Percentiles rank a stretch among this genome's conserved stretches.
Conservation (phyloP, 2,797 vertebrate species). For the Catostomus latipinnis region DNA sequence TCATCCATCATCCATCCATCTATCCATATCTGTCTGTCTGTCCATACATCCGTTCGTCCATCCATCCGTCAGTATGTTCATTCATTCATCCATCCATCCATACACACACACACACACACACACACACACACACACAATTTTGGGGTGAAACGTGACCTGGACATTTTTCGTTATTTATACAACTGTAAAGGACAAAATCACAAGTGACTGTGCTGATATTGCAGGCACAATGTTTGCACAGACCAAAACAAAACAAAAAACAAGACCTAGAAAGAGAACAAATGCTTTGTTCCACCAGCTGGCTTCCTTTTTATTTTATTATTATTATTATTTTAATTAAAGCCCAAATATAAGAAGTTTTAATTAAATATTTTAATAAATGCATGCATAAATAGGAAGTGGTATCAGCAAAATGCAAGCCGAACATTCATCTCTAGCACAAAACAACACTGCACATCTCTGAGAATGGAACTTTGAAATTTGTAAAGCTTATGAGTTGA, state of each 20-base stretch:
- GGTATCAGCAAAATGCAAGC: conserved; percentile 17
- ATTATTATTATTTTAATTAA: neutral
- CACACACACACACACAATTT: neutral
- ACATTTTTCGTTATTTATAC: too few species aligned
- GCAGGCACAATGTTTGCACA: too few species aligned
- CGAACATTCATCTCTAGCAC: conserved; percentile 25
- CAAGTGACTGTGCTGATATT: too few species aligned
- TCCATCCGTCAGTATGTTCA: too few species aligned
- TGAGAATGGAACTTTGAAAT: conserved; percentile 39
- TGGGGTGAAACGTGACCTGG: neutral
- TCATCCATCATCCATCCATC: too few species aligned
- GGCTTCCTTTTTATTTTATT: neutral
- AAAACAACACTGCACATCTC: conserved; percentile 29
- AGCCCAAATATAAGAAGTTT: neutral
- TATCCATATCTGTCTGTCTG: too few species aligned
- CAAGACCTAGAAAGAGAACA: neutral
- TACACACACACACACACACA: too few species aligned
- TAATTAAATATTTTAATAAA: conserved; percentile 18
- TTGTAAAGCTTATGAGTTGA: conserved; percentile 30
- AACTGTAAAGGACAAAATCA: too few species aligned
- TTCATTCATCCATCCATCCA: too few species aligned
- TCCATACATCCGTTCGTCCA: too few species aligned
- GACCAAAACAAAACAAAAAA: neutral
- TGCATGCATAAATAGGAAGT: conserved; percentile 29
- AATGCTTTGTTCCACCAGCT: neutral